Percentiles rank a stretch among this genome's conserved stretches.
Evolutionary conservation across 2,113 vertebrate genomes (phyloP).

Genomic region (Otus sunia): DNA sequence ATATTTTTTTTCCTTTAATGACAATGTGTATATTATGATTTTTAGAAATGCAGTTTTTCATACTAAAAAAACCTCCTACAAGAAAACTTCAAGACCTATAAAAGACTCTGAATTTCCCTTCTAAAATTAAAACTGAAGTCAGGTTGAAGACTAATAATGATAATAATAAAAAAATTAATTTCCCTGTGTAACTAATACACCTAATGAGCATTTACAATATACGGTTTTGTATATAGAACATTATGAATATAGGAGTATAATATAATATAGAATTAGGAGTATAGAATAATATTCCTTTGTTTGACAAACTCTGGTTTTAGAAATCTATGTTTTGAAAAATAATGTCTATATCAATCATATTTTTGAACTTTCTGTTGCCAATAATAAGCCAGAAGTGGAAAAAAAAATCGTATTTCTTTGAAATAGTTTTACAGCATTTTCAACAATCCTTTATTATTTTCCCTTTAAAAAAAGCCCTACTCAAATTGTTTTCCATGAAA

Average conservation of each 20-base stretch:
- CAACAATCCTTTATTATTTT: background rate
- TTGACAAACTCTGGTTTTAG: background rate
- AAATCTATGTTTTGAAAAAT: background rate
- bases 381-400: background rate
- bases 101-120: background rate
- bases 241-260: too few relatives aligned
- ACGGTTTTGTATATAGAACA: background rate
- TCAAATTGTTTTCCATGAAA: conserved; percentile 57
- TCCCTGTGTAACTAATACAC: rapidly evolving
- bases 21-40: background rate
- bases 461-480: background rate
- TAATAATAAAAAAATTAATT: rapidly evolving
- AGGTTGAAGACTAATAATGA: background rate
- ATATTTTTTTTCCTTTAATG: background rate
- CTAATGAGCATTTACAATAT: background rate
- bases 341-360: background rate
- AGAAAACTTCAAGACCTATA: background rate
- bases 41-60: background rate
- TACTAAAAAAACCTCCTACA: background rate
- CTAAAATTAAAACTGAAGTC: background rate
- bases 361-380: background rate
- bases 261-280: too few relatives aligned
- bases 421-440: background rate
- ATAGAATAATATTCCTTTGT: background rate
- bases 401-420: background rate